A percentile compares a stretch with the other conserved stretches of the same genome.
Evolutionary conservation across 2,797 vertebrate species (phyloP).

Genomic region (Schizopygopsis malacanthus): DNA sequence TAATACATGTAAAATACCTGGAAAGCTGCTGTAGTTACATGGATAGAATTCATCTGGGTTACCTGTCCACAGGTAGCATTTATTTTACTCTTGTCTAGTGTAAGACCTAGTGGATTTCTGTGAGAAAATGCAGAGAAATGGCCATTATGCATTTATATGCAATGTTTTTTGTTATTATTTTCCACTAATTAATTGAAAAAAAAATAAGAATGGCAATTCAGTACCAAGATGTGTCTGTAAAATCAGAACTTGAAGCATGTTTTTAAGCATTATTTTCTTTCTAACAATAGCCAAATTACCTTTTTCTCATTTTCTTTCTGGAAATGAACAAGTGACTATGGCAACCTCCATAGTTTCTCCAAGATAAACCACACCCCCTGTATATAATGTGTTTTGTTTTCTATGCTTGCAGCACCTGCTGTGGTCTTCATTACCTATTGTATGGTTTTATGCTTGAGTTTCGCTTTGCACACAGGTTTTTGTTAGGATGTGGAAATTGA

Average conservation of each 20-base stretch:
- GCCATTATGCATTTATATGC: neutral
- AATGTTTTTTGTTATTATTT: too few species aligned
- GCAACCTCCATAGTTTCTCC: neutral
- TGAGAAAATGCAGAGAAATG: neutral
- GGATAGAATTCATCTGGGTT: neutral
- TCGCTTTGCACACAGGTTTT: neutral
- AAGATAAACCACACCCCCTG: neutral
- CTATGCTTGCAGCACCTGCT: neutral
- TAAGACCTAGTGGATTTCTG: neutral
- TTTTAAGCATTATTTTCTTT: neutral
- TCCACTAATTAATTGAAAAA: neutral
- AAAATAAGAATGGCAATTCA: neutral
- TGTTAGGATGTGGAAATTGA: neutral
- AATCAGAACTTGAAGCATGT: neutral
- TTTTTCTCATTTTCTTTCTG: neutral
- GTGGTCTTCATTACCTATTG: neutral
- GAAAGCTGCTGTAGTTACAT: neutral
- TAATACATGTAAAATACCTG: neutral
- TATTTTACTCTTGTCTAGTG: neutral
- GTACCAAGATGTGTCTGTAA: neutral
- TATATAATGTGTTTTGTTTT: neutral
- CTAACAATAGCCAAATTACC: neutral
- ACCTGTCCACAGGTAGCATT: neutral
- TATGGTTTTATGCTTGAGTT: neutral
- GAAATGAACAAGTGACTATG: neutral